These are phyloP conservation scores for Agonopterix heracliana DNA, from an alignment of 2,888 invertebrate genomes.

Conservation along the genomic window DNA sequence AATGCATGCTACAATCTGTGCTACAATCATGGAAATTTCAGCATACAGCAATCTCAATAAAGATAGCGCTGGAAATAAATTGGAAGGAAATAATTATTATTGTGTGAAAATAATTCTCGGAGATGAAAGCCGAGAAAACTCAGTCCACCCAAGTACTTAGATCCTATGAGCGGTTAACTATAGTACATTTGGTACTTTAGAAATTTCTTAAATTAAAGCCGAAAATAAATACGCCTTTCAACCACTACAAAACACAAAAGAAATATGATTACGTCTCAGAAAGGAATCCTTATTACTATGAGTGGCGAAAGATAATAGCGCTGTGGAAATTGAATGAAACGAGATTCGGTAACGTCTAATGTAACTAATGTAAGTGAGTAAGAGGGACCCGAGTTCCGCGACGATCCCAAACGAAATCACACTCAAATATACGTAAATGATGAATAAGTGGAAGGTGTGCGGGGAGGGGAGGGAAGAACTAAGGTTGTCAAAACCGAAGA, in stretches of 20 bases:
- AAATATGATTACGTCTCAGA: constrained; percentile 46
- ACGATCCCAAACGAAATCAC: constrained; percentile 67
- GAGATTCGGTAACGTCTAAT: constrained; percentile 58
- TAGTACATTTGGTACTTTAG: no score
- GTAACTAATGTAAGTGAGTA: constrained; percentile 62
- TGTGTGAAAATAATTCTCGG: no score
- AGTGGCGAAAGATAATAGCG: constrained; percentile 58
- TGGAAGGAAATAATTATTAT: no score
- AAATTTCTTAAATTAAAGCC: no score
- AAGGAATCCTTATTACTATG: constrained; percentile 49
- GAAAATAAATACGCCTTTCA: constrained; percentile 1
- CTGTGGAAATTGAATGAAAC: constrained; percentile 58
- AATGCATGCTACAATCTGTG: no score
- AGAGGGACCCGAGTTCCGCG: constrained; percentile 47
- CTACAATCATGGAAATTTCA: no score
- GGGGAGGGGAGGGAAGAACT: constrained; percentile 22
- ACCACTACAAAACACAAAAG: constrained; percentile 26
- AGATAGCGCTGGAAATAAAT: no score
- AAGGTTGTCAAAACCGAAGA: no score
- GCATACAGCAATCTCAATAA: no score
- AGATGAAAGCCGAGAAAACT: no score
- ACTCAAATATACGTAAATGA: constrained; percentile 70
- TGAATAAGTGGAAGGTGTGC: constrained; percentile 53
- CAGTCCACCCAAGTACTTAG: no score
- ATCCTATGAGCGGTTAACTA: no score